phyloP scores from a whole-genome alignment of 92 coral and sea anemone genomes.

The Hydrozoanthus gracilis region DNA sequence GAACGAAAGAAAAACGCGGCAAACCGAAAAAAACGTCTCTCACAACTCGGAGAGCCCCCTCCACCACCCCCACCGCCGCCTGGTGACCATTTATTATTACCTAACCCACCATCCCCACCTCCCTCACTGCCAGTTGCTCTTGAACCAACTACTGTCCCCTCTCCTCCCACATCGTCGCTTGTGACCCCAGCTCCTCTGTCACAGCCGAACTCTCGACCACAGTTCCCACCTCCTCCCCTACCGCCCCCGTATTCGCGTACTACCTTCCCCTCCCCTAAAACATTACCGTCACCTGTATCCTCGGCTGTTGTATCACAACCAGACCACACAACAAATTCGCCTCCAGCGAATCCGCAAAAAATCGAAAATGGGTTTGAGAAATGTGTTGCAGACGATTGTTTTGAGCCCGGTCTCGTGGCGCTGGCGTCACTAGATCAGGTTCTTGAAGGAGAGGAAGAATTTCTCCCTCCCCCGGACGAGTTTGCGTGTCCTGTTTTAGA shows the following conservation, averaged over 20 bases:
- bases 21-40: constrained; percentile 24
- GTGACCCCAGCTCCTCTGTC: constrained; percentile 5
- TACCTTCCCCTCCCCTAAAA: background rate
- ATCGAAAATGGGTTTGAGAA: background rate
- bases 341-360: background rate
- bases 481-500: background rate
- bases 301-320: background rate
- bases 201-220: too few species aligned
- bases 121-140: constrained; percentile 43
- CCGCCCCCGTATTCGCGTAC: too few species aligned
- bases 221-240: background rate
- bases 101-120: background rate
- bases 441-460: constrained; percentile 19
- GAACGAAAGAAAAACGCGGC: constrained; percentile 27
- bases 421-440: constrained; percentile 27
- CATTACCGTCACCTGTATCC: background rate
- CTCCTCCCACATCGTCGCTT: background rate
- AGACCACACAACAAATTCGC: background rate
- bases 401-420: constrained; percentile 13
- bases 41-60: constrained; percentile 34
- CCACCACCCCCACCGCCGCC: constrained; percentile 36
- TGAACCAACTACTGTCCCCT: background rate
- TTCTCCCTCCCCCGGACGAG: constrained; percentile 18
- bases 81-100: background rate
- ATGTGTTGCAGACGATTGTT: background rate